Conservation (phyloP, 2,888 invertebrate genomes). For the Lithosia quadra region DNA sequence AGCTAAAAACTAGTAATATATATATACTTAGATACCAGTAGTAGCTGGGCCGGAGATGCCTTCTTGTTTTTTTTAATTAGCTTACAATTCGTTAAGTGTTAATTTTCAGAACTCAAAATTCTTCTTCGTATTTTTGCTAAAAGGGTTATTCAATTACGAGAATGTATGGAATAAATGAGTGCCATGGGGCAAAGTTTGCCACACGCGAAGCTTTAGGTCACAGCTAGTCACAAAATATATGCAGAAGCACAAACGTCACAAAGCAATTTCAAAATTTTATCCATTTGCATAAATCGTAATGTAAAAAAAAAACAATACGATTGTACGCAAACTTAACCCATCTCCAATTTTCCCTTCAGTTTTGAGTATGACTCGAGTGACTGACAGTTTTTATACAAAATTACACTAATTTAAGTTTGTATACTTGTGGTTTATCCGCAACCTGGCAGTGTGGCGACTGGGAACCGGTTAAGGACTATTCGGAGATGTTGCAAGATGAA, state of each 20-base stretch:
- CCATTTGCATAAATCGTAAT: not conserved
- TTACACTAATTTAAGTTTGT: conserved; percentile 2
- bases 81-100: too few species aligned
- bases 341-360: not conserved
- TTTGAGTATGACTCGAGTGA: not conserved
- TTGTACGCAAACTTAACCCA: not conserved
- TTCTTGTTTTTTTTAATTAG: too few species aligned
- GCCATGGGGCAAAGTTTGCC: too few species aligned
- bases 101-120: too few species aligned
- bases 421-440: conserved; percentile 13
- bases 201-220: too few species aligned
- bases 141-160: too few species aligned
- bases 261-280: too few species aligned
- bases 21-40: not conserved
- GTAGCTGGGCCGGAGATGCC: not conserved
- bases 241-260: too few species aligned
- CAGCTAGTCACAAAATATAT: too few species aligned
- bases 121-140: too few species aligned
- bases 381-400: not conserved
- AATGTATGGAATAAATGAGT: too few species aligned
- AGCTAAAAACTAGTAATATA: not conserved
- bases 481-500: conserved; percentile 57
- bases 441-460: conserved; percentile 67
- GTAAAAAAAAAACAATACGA: too few species aligned
- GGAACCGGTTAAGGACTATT: conserved; percentile 72